phyloP scores from a whole-genome alignment of 2,113 vertebrate genomes.

The Conger conger region DNA sequence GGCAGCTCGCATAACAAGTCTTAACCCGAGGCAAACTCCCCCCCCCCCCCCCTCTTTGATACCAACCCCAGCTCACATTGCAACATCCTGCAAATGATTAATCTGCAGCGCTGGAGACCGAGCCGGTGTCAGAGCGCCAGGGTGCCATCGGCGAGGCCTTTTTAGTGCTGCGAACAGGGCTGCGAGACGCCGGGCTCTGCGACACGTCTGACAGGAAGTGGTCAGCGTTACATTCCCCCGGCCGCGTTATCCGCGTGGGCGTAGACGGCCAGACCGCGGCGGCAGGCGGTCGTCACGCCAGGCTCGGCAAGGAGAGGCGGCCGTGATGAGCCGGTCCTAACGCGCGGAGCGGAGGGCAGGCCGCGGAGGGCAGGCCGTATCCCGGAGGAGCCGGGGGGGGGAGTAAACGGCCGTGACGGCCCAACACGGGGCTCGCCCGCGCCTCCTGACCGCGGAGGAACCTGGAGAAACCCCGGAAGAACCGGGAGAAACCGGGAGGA shows the following conservation, averaged over 20 bases:
- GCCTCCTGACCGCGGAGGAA: conserved; percentile 12
- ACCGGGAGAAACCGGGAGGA: background rate
- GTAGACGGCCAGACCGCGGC: conserved; percentile 26
- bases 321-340: too few relatives aligned
- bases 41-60: conserved; percentile 16
- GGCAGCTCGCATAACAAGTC: conserved; percentile 38
- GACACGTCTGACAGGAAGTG: conserved; percentile 47
- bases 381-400: conserved; percentile 52
- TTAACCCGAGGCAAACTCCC: conserved; percentile 14
- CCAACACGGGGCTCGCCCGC: conserved; percentile 44
- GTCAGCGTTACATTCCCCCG: conserved; percentile 48
- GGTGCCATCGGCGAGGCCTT: conserved; percentile 39
- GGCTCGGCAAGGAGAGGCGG: conserved; percentile 51
- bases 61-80: conserved; percentile 36
- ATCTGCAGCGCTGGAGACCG: conserved; percentile 36
- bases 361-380: conserved; percentile 51
- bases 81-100: conserved; percentile 51
- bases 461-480: background rate
- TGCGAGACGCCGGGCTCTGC: conserved; percentile 36
- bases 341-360: too few relatives aligned
- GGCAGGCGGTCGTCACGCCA: conserved; percentile 38
- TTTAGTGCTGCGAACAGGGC: conserved; percentile 27
- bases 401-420: conserved; percentile 58
- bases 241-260: conserved; percentile 47
- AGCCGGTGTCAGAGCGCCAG: conserved; percentile 32